Base-by-base conservation (phyloP, 2,888 invertebrate genomes). In the Zelleria hepariella region DNA sequence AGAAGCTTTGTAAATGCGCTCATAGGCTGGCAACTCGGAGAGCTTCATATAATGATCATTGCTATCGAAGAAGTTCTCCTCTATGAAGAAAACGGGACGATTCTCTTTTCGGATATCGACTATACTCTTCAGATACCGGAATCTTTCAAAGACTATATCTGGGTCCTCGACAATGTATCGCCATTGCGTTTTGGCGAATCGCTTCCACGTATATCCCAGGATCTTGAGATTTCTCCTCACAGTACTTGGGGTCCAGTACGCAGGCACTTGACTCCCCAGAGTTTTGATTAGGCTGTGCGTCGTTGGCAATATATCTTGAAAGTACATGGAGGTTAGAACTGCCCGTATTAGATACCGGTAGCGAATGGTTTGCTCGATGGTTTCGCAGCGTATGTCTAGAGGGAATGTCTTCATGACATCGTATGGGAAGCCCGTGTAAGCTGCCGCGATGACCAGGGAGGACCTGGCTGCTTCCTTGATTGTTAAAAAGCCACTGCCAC, bases 121-220 rank as follows among this genome's bases (percentile, higher is more conserved):
- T 5, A 78, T 65, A 1, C 62, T 62, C n/a, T 65, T 73, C 48
- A 80, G 61, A 61, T 75, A 80, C 6, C 59, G 62, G 24, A 69
- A 65, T 15, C 78, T 71, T 59, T 78, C 76, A 1, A 70, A 74
- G 1, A 64, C 65, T 2, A 75, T 62, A 5, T 56, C 18, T 0
- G 78, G 78, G 8, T 67, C 70, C 59, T 81, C 80, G 0, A 74
- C 8, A 10, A 55, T 32, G 42, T 32, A 32, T 5, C 25, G 24
- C 15, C n/a, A 24, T 10, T 23, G 20, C 1, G 8, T 23, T 51
- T 8, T 7, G 3, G 10, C 1, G 2, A n/a, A 24, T 5, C 2
- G 3, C n/a, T 5, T 53, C 10, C 8, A n/a, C 24, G 25, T n/a
- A n/a, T 25, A 53, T n/a, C 53, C 53, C 15, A 25, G 24, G 10